Conservation (phyloP, 2,113 vertebrate genomes). For the Synchiropus splendidus region DNA sequence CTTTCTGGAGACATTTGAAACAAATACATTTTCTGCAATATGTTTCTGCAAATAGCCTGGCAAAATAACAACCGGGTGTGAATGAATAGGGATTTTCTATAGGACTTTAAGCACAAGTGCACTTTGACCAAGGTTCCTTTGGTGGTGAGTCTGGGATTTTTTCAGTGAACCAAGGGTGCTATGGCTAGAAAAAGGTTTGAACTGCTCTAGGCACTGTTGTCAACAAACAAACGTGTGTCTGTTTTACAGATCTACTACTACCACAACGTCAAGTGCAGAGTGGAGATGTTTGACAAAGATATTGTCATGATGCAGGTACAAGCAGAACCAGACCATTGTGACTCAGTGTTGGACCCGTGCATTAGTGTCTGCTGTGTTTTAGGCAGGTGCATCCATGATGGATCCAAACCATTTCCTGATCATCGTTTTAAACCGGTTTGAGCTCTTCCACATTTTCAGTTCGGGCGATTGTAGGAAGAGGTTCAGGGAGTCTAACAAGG, state of each 20-base stretch:
- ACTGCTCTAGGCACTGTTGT: no score
- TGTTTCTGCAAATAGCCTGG: no score
- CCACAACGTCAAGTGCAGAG: constrained; percentile 94
- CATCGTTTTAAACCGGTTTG: constrained; percentile 92
- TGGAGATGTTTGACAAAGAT: constrained; percentile 99
- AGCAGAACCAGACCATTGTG: not conserved
- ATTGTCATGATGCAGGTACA: constrained; percentile 70
- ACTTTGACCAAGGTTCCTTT: no score
- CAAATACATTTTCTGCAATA: no score
- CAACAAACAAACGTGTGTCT: no score
- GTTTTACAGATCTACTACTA: constrained; percentile 92
- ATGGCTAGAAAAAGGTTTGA: no score
- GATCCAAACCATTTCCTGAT: constrained; percentile 98
- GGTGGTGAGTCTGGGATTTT: no score
- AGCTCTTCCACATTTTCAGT: constrained; percentile 92
- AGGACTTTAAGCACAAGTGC: no score
- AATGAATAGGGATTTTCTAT: no score
- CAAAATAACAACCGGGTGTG: no score
- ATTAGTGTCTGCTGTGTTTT: not conserved
- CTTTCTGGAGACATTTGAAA: no score
- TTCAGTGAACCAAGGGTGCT: no score
- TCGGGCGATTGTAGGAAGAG: constrained; percentile 84
- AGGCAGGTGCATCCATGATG: constrained; percentile 98
- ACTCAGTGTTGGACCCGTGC: not conserved
- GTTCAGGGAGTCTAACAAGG: constrained; percentile 87